phyloP scores from a whole-genome alignment of 1,140 invertebrate species.

The Tetraneura akinire region DNA sequence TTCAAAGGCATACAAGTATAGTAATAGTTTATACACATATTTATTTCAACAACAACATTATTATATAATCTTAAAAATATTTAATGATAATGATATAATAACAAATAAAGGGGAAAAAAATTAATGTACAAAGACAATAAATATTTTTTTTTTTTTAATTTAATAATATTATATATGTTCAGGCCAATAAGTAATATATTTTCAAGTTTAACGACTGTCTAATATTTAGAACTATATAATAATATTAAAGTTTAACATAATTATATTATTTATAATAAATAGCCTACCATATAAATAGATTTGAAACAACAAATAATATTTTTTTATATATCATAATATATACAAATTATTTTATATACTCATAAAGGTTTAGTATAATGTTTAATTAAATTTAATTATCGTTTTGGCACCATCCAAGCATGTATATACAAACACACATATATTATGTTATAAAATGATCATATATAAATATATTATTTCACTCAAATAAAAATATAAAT shows the following conservation, averaged over 20 bases:
- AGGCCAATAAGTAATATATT: background rate
- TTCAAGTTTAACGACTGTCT: conserved; percentile 1
- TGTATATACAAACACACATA: background rate
- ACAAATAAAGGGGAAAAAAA: no score
- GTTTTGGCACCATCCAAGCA: conserved; percentile 32
- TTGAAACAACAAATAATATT: conserved; percentile 28
- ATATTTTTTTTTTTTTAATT: background rate
- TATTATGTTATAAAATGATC: background rate
- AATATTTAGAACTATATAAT: conserved; percentile 3
- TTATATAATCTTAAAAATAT: conserved; percentile 32
- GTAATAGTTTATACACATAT: conserved; percentile 26
- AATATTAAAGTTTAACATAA: conserved; percentile 7
- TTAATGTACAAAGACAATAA: conserved; percentile 13
- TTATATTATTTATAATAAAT: conserved; percentile 12
- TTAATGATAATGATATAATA: conserved; percentile 4
- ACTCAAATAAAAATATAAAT: conserved; percentile 23
- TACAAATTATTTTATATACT: conserved; percentile 10
- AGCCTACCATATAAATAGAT: conserved; percentile 15
- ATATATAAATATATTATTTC: conserved; percentile 3
- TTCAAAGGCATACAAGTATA: no score
- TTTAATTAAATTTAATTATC: conserved; percentile 12
- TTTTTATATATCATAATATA: background rate
- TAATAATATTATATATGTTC: conserved; percentile 3
- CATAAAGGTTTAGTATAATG: background rate
- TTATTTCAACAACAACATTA: conserved; percentile 47